phyloP scores from a whole-genome alignment of 1,140 invertebrate genomes.

The Alviniconcha marisindica region DNA sequence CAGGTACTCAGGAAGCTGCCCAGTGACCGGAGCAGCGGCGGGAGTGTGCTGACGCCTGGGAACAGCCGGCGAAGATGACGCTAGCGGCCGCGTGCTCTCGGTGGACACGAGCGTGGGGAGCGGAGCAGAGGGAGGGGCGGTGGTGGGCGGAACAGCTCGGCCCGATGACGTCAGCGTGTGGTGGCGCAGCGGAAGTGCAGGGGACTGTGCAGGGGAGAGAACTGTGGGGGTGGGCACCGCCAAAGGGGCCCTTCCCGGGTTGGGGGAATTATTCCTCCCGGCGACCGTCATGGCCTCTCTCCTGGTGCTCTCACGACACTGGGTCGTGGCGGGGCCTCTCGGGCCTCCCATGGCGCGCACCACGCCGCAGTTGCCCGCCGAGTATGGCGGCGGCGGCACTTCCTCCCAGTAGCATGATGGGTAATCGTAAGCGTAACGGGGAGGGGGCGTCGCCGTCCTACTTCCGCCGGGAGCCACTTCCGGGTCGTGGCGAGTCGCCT shows the following conservation, averaged over 20 bases:
- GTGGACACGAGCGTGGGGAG: background rate
- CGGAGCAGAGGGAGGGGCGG: background rate
- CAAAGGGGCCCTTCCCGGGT: constrained; percentile 1
- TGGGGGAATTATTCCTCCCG: background rate
- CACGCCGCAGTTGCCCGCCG: background rate
- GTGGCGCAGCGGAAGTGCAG: background rate
- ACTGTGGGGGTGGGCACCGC: constrained; percentile 26
- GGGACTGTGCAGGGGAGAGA: constrained; percentile 31
- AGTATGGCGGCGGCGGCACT: constrained; percentile 37
- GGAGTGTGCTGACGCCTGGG: constrained; percentile 14
- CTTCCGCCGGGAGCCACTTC: too few relatives aligned
- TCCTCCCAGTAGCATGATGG: constrained; percentile 41
- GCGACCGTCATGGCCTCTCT: background rate
- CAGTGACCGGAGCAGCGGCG: background rate
- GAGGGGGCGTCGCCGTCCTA: background rate
- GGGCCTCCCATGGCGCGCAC: constrained; percentile 2
- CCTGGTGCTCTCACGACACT: background rate
- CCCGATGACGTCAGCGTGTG: background rate
- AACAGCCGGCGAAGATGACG: constrained; percentile 19
- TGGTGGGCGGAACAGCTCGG: background rate
- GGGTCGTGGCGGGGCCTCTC: constrained; percentile 1
- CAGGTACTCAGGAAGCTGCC: too few relatives aligned
- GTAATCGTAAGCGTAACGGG: constrained; percentile 34
- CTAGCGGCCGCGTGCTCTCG: background rate
- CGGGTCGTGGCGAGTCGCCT: background rate